phyloP scores from a whole-genome alignment of 2,113 vertebrate species.

The Elaphurus davidianus region DNA sequence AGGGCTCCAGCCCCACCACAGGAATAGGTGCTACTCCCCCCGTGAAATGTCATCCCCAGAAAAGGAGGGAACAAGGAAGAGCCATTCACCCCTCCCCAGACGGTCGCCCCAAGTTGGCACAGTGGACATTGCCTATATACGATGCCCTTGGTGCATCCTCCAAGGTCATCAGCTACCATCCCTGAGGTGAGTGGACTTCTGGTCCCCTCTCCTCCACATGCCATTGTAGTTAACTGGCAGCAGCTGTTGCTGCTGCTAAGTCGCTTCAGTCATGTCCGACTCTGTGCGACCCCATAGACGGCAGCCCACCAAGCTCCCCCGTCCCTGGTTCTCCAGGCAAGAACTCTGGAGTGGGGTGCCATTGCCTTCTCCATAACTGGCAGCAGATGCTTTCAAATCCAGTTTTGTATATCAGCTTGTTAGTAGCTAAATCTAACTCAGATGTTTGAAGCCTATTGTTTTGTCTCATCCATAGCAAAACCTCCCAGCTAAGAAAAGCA shows the following conservation, averaged over 20 bases:
- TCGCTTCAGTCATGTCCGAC: no score
- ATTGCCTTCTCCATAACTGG: neutral
- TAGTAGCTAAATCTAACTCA: conserved; percentile 25
- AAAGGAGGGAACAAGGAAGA: neutral
- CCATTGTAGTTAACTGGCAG: neutral
- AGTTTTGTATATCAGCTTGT: neutral
- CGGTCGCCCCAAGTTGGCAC: fast-evolving
- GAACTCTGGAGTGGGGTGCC: no score
- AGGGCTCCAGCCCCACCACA: neutral
- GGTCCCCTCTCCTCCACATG: neutral
- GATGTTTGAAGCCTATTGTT: neutral
- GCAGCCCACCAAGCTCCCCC: no score
- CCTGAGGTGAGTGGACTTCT: neutral
- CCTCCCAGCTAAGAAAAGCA: neutral
- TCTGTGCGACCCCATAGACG: no score
- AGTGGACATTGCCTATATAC: neutral
- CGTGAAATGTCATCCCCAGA: neutral
- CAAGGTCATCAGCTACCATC: neutral
- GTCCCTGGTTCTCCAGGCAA: no score
- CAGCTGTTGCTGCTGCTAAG: no score
- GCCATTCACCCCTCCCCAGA: neutral
- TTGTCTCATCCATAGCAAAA: conserved; percentile 4
- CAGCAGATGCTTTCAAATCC: neutral
- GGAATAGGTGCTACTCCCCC: neutral
- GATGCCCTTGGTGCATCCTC: neutral